These are phyloP conservation scores for Drosophila parthenogenetica DNA, from an alignment of 2,888 invertebrate species.

Conservation along the genomic window DNA sequence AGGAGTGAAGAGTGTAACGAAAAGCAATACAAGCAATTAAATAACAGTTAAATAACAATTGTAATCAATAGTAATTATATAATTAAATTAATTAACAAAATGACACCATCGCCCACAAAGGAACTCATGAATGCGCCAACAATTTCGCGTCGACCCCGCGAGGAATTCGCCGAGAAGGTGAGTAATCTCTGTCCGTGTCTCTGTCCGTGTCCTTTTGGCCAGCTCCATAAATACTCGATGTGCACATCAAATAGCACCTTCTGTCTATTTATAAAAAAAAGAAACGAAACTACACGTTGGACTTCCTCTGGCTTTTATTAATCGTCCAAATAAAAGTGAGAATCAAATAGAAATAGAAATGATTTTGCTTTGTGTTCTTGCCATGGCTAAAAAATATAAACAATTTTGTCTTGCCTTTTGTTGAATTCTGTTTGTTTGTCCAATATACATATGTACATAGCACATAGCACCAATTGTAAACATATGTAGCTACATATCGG, in stretches of 20 bases:
- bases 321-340: constrained; percentile 43
- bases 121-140: constrained; percentile 79
- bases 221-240: constrained; percentile 14
- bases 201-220: constrained; percentile 1
- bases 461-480: constrained; percentile 19
- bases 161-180: constrained; percentile 84
- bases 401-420: constrained; percentile 58
- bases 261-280: constrained; percentile 44
- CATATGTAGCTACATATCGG: constrained; percentile 31
- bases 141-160: constrained; percentile 82
- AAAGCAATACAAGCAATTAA: constrained; percentile 65
- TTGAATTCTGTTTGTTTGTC: constrained; percentile 66
- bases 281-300: constrained; percentile 43
- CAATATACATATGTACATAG: constrained; percentile 33
- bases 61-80: constrained; percentile 33
- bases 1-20: constrained; percentile 32
- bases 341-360: constrained; percentile 39
- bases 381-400: constrained; percentile 57
- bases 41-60: constrained; percentile 20
- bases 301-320: constrained; percentile 51
- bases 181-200: constrained; percentile 56
- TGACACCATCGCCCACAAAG: constrained; percentile 83
- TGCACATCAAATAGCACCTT: constrained; percentile 12
- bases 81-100: constrained; percentile 36
- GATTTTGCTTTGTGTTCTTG: constrained; percentile 60